Percentiles rank a stretch among this genome's conserved stretches.
These are phyloP conservation scores for Acyrthosiphon pisum DNA, from an alignment of 1,140 invertebrate genomes.

Conservation along the genomic window DNA sequence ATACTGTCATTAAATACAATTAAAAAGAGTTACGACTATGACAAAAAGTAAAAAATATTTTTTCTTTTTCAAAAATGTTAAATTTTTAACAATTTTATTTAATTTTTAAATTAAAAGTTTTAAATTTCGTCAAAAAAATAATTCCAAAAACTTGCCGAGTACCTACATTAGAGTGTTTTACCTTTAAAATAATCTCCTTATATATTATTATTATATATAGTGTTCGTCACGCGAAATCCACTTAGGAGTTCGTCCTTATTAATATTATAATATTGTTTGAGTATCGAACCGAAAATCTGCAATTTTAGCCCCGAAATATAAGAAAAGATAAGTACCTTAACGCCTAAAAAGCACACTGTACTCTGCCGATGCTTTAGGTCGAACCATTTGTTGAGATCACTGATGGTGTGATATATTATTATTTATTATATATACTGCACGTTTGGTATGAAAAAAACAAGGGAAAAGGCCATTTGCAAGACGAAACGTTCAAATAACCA, in stretches of 20 bases:
- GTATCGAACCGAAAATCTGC: neutral
- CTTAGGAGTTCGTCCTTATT: neutral
- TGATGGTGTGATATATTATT: neutral
- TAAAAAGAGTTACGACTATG: too few species aligned
- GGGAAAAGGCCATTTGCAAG: neutral
- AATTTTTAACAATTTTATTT: too few species aligned
- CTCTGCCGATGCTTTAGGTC: neutral
- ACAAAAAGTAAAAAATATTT: too few species aligned
- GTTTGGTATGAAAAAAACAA: neutral
- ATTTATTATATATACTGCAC: neutral
- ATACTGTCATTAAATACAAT: too few species aligned
- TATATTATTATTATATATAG: too few species aligned
- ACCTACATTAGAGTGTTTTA: too few species aligned
- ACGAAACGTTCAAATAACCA: neutral
- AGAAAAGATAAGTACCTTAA: neutral
- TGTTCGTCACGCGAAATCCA: neutral
- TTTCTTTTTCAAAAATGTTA: too few species aligned
- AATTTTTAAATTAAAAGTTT: too few species aligned
- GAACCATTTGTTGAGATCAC: neutral
- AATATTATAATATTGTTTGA: neutral
- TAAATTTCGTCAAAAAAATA: too few species aligned
- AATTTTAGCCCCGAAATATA: neutral
- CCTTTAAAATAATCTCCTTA: neutral
- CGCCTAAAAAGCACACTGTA: neutral
- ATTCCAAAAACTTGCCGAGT: too few species aligned